Evolutionary conservation across 2,113 vertebrate genomes (phyloP), one percentile per base, ranked within the genome.

Genomic region (Astatoreochromis straeleni): DNA sequence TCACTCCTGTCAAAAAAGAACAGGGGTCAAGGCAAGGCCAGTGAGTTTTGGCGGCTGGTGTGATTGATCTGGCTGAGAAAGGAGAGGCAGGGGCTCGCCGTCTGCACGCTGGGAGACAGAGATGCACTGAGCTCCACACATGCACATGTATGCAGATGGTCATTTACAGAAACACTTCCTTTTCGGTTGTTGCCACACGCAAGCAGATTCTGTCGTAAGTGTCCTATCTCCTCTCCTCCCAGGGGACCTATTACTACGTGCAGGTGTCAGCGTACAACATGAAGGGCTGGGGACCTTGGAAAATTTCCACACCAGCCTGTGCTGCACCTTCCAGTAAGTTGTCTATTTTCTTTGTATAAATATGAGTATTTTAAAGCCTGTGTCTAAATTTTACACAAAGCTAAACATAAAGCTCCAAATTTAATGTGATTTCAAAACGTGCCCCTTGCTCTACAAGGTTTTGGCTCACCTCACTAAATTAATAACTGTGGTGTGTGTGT

Each of bases 211-310:
- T n/a, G 17, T 13, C 17, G 21, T 80, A 26, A 82, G 16, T 91
- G 58, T 90, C 55, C 10, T 80, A 10, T 91, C 63, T 91, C 45
- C 51, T 92, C 87, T 92, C 65, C 65, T 92, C 92, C 40, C 95
- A 98, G 98, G 97, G 97, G 79, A 95, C 94, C 0, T 88, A 94
- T 6, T 98, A 97, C 94, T 97, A 98, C 1, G 93, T 98, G 84
- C 97, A 96, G 35, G 97, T 98, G 65, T 97, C 96, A 2, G 97
- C 97, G 40, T 98, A 98, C 95, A 98, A 98, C 94, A 98, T 98
- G 98, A 98, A 98, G 91, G 98, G 98, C 35, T 98, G 98, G 98
- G 97, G 98, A 7, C 93, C 96, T 21, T 93, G 97, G 0, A 96
- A 96, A 21, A 82, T 92, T 60, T 97, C 97, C 1, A 65, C 93